Evolutionary conservation across 2,888 invertebrate species (phyloP), one percentile per base, ranked within the genome.

Genomic region (Thysanoteuthis rhombus): DNA sequence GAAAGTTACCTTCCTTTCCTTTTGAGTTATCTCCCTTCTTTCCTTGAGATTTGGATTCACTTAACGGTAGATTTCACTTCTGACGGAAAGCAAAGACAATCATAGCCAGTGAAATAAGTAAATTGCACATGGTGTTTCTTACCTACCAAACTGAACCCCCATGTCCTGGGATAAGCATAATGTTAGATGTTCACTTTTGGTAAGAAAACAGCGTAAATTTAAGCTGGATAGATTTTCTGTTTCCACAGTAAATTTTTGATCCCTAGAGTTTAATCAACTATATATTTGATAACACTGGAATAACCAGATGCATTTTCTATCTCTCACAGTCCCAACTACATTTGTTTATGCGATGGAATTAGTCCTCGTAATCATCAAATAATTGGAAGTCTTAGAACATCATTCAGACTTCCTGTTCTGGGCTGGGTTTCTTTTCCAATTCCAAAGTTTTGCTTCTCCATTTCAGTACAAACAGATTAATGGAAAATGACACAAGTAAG

Each of bases 61-160:
- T 75, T 75, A 12, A 75, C 25, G 75, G n/a, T n/a, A 36, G 75
- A 75, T n/a, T 75, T 75, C n/a, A 16, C 36, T 36, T 75, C 12
- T 75, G 75, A 75, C n/a, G n/a, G 75, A 75, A n/a, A 75, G 75
- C n/a, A 75, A 75, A 75, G 75, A 75, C 75, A 75, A n/a, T n/a
- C 75, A 36, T 2, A 75, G 75, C 19, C 16, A 75, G 4, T 75
- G 75, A 75, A 75, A 75, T 75, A n/a, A 75, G 75, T 75, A 19
- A 75, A 75, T 75, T 75, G n/a, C n/a, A 75, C 75, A 16, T n/a
- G n/a, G 75, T n/a, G 16, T 75, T 75, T n/a, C 75, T n/a, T 75
- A 75, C 19, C 75, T 36, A 75, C 75, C 6, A 12, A 16, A 75
- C 75, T n/a, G n/a, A 75, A n/a, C n/a, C n/a, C n/a, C n/a, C 75